A percentile compares a stretch with the other conserved stretches of the same genome.
These are phyloP conservation scores for Apamea monoglypha DNA, from an alignment of 2,888 invertebrate genomes.

Conservation along the genomic window DNA sequence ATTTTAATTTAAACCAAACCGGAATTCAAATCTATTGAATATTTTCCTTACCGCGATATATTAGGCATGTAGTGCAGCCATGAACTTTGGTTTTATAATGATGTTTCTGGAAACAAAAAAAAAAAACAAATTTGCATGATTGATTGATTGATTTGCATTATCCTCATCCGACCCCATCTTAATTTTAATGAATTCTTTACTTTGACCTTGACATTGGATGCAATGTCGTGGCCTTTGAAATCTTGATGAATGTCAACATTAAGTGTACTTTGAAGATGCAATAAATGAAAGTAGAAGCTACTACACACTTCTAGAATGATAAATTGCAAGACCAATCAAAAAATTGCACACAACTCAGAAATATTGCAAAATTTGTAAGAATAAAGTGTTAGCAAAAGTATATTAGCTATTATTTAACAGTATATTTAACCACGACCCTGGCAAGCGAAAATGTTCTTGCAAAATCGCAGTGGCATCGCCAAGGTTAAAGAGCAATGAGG, in stretches of 20 bases:
- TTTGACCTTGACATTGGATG: slow-evolving; percentile 47
- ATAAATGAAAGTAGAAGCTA: slow-evolving; percentile 11
- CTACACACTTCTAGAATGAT: slow-evolving; percentile 5
- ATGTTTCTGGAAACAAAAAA: slow-evolving; percentile 1
- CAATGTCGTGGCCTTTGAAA: slow-evolving; percentile 43
- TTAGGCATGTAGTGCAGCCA: not conserved
- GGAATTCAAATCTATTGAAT: not conserved
- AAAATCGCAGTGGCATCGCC: slow-evolving; percentile 62
- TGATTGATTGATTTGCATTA: slow-evolving; percentile 7
- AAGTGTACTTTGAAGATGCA: not conserved
- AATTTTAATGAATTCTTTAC: slow-evolving; percentile 35
- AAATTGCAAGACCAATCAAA: slow-evolving; percentile 20
- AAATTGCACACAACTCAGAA: slow-evolving; percentile 25
- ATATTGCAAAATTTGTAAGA: slow-evolving; percentile 46
- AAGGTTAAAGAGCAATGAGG: slow-evolving; percentile 59
- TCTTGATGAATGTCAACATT: slow-evolving; percentile 9
- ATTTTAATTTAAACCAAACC: too few species aligned
- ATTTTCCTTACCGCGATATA: not conserved
- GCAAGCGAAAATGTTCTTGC: slow-evolving; percentile 53
- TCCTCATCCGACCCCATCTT: slow-evolving; percentile 17
- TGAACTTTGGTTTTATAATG: slow-evolving; percentile 5
- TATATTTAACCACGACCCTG: slow-evolving; percentile 56
- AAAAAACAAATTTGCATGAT: not conserved
- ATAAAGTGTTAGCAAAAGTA: slow-evolving; percentile 30
- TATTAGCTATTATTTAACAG: slow-evolving; percentile 52